phyloP scores from a whole-genome alignment of 2,888 invertebrate genomes.

The Tinea pellionella region DNA sequence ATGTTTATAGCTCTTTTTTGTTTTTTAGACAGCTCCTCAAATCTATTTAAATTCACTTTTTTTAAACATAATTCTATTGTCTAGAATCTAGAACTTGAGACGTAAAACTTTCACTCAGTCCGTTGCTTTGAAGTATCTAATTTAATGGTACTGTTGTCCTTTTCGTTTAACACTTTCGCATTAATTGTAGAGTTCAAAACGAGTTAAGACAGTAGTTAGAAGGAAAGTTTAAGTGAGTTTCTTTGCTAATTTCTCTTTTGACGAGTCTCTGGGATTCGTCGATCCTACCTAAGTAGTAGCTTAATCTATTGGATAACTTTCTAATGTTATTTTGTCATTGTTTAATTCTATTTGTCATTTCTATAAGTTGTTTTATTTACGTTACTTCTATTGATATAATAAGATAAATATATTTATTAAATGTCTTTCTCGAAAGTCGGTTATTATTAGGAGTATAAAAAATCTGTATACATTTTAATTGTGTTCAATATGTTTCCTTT shows the following conservation, averaged over 20 bases:
- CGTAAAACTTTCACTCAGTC: not conserved
- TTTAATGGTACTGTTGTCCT: constrained; percentile 47
- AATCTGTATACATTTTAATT: not conserved
- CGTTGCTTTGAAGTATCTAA: constrained; percentile 23
- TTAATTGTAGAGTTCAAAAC: constrained; percentile 42
- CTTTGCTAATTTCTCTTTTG: constrained; percentile 11
- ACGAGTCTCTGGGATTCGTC: constrained; percentile 9
- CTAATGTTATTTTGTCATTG: constrained; percentile 5
- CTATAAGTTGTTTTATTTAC: not conserved
- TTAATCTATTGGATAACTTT: constrained; percentile 9
- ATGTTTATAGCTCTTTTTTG: too few relatives aligned
- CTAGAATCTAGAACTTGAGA: not conserved
- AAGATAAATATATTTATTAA: too few relatives aligned
- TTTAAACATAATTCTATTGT: too few relatives aligned
- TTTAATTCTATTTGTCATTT: not conserved
- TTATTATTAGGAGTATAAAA: too few relatives aligned
- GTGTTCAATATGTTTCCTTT: too few relatives aligned
- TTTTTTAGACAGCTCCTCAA: too few relatives aligned
- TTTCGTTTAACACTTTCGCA: constrained; percentile 40
- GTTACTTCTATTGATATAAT: too few relatives aligned
- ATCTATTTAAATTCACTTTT: too few relatives aligned
- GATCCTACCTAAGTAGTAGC: not conserved
- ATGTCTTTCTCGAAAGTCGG: too few relatives aligned
- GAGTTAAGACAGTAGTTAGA: constrained; percentile 11
- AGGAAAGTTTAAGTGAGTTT: constrained; percentile 7